A percentile compares a stretch with the other conserved stretches of the same genome.
Conservation (phyloP, 2,113 vertebrate species). For the Corythaeola cristata region DNA sequence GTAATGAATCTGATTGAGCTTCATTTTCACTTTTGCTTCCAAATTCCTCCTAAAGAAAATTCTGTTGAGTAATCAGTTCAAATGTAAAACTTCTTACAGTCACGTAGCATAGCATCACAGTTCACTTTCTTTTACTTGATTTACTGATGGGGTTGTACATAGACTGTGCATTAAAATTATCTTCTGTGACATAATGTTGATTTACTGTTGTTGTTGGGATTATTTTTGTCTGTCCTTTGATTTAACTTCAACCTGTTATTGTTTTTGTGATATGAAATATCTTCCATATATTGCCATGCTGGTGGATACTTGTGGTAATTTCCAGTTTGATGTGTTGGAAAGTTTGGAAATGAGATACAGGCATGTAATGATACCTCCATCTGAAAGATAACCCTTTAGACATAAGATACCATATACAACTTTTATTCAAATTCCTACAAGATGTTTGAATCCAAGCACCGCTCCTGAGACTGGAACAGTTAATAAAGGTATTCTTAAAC, state of each 20-base stretch:
- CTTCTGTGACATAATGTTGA: background rate
- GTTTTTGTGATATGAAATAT: background rate
- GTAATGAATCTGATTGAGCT: background rate
- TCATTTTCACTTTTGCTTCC: constrained; percentile 40
- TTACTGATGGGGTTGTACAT: background rate
- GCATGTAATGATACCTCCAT: background rate
- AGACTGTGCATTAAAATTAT: background rate
- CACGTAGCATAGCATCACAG: background rate
- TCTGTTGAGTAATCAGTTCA: constrained; percentile 4
- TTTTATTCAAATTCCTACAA: background rate
- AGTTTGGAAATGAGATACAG: background rate
- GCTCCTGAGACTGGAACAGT: background rate
- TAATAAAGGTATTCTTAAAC: background rate
- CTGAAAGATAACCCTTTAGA: background rate
- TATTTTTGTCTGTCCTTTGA: background rate
- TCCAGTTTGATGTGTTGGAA: background rate
- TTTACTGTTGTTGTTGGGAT: background rate
- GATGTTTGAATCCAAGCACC: background rate
- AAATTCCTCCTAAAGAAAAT: background rate
- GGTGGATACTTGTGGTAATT: background rate
- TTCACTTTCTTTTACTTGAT: background rate
- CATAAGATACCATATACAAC: background rate
- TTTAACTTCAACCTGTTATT: background rate
- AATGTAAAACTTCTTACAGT: background rate
- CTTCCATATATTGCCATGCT: background rate